Percentiles rank a stretch among this genome's conserved stretches.
Conservation (phyloP, 2,797 vertebrate genomes). For the Sardinella longiceps region DNA sequence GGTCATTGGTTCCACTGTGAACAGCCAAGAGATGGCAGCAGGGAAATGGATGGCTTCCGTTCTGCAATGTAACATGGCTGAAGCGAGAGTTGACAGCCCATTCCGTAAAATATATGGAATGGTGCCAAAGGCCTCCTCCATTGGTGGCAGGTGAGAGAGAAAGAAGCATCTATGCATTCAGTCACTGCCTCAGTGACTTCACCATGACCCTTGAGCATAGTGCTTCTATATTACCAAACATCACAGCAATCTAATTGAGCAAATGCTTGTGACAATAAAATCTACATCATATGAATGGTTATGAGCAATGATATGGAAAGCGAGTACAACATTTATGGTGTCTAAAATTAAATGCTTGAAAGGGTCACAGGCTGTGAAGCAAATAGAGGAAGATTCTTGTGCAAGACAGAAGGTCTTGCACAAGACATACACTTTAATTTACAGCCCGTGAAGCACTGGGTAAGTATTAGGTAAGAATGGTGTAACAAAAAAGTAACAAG, state of each 20-base stretch:
- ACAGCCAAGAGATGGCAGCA: constrained; percentile 31
- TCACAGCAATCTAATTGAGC: not conserved
- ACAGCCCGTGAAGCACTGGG: too few relatives aligned
- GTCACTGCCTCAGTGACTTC: not conserved
- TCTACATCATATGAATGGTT: not conserved
- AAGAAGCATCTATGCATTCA: not conserved
- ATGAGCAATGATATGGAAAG: not conserved
- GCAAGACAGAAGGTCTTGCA: not conserved
- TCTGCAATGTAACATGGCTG: constrained; percentile 26
- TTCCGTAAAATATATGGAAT: constrained; percentile 21
- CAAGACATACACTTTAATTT: too few relatives aligned
- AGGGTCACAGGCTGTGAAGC: not conserved
- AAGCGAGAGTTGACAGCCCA: constrained; percentile 1
- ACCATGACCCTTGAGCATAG: not conserved
- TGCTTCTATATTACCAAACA: not conserved
- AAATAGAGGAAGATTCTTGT: too few relatives aligned
- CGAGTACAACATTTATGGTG: not conserved
- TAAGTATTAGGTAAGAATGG: too few relatives aligned
- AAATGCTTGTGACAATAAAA: not conserved
- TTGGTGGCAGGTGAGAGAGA: not conserved
- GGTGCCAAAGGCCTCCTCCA: not conserved
- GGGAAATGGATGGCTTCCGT: constrained; percentile 32
- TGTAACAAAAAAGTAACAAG: too few relatives aligned
- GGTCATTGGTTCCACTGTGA: constrained; percentile 36
- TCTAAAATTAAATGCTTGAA: not conserved